These are phyloP conservation scores for Poicephalus gulielmi DNA, from an alignment of 2,113 vertebrate genomes.

Conservation along the genomic window DNA sequence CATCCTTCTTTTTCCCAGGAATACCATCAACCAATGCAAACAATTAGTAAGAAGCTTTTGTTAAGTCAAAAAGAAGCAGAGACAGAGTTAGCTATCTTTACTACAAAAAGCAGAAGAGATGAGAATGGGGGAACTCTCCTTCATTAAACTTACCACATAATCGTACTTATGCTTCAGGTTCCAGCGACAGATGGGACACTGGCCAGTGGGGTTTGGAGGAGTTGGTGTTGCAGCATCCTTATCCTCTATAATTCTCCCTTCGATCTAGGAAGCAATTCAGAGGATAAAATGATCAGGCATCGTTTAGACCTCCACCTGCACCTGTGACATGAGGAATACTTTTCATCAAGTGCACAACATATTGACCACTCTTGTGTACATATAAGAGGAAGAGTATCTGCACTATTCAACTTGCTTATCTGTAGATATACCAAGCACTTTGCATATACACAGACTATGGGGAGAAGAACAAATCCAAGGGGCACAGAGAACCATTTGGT, in stretches of 20 bases:
- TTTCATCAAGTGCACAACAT: neutral
- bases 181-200: conserved; percentile 97
- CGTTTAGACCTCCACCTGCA: neutral
- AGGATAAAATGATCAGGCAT: neutral
- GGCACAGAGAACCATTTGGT: neutral
- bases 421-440: neutral
- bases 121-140: neutral
- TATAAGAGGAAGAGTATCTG: neutral
- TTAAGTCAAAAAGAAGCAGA: neutral
- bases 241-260: conserved; percentile 78
- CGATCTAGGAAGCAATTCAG: conserved; percentile 79
- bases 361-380: accelerated
- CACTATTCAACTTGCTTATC: neutral
- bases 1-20: neutral
- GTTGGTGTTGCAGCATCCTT: conserved; percentile 56
- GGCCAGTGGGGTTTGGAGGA: conserved; percentile 90
- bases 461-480: neutral
- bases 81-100: neutral
- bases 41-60: neutral
- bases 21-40: neutral
- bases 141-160: conserved; percentile 84
- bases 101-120: neutral
- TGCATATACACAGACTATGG: neutral
- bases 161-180: conserved; percentile 93
- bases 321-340: neutral